Conservation (phyloP, 2,888 invertebrate species). For the Hymenopus coronatus region DNA sequence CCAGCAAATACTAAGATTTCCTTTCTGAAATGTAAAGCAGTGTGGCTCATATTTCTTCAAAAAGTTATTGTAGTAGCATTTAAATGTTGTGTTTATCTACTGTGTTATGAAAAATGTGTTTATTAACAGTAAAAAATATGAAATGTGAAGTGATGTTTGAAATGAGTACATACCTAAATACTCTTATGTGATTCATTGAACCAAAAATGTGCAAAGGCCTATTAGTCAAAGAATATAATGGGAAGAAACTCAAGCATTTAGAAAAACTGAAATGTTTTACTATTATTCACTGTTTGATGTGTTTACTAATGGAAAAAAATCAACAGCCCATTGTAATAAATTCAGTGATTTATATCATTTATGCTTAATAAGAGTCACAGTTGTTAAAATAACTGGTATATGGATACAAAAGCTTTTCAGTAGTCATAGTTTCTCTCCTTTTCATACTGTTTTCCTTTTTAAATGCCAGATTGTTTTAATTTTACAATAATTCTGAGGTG, state of each 20-base stretch:
- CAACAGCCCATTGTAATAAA: not conserved
- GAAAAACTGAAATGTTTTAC: not conserved
- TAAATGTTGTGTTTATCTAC: not conserved
- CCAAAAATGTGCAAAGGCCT: not conserved
- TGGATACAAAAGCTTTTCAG: not conserved
- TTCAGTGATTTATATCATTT: not conserved
- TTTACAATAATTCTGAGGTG: not conserved
- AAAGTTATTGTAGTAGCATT: not conserved
- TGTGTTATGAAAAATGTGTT: not conserved
- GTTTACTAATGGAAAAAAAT: not conserved
- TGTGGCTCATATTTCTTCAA: not conserved
- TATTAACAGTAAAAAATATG: not conserved
- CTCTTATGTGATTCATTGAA: not conserved
- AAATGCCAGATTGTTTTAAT: not conserved
- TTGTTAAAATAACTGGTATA: not conserved
- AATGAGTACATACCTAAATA: not conserved
- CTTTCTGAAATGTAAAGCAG: not conserved
- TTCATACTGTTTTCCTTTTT: too few species aligned
- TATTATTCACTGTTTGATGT: not conserved
- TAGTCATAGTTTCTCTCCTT: too few species aligned
- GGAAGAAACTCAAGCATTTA: not conserved
- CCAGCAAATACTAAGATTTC: not conserved
- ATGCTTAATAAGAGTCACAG: not conserved
- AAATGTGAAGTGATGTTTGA: not conserved
- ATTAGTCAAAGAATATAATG: not conserved